A percentile compares a stretch with the other conserved stretches of the same genome.
Conservation (phyloP, 53 echinoderm and acorn worm genomes). For the Patiria pectinifera region DNA sequence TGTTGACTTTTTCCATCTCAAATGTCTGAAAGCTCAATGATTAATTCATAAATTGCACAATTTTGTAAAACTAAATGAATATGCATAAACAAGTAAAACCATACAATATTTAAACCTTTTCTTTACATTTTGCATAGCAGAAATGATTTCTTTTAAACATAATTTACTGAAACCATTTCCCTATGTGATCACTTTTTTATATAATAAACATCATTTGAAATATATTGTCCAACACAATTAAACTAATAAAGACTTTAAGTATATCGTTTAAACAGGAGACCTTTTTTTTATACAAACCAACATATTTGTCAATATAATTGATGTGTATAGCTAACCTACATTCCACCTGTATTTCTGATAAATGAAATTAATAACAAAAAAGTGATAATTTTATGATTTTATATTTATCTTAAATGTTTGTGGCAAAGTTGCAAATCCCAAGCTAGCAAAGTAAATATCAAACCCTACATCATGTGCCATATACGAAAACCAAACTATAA, state of each 20-base stretch:
- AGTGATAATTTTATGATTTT: conserved; percentile 49
- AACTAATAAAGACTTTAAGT: not conserved
- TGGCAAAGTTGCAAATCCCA: not conserved
- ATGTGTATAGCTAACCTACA: not conserved
- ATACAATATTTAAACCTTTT: not conserved
- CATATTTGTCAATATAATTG: not conserved
- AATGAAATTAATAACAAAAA: conserved; percentile 13
- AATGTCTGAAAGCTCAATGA: conserved; percentile 37
- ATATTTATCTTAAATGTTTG: not conserved
- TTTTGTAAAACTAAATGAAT: conserved; percentile 33
- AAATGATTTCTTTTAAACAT: not conserved
- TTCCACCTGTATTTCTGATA: conserved; percentile 14
- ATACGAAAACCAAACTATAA: not conserved
- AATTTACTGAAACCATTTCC: conserved; percentile 1
- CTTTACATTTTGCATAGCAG: conserved; percentile 47
- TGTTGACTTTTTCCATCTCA: not conserved
- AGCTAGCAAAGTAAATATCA: not conserved
- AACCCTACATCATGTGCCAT: not conserved
- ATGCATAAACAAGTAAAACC: not conserved
- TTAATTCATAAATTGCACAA: conserved; percentile 57
- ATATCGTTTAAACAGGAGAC: not conserved
- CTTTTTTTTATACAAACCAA: not conserved
- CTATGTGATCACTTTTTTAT: not conserved
- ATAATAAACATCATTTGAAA: not conserved
- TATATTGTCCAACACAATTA: not conserved